phyloP scores from a whole-genome alignment of 2,113 vertebrate genomes.

The Agelaius tricolor region DNA sequence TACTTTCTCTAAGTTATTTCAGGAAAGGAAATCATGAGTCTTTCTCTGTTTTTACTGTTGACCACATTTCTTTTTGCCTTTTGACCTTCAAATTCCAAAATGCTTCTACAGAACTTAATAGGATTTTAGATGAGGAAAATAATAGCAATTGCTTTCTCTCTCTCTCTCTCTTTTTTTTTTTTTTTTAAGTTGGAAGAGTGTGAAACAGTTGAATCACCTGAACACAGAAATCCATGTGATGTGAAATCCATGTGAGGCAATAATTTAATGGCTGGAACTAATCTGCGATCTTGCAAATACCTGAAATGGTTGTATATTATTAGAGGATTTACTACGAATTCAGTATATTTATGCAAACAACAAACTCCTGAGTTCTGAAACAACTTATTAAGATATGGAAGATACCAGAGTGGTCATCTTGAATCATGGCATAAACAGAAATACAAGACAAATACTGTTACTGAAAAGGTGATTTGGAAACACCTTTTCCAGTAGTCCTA shows the following conservation, averaged over 20 bases:
- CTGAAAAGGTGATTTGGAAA: background rate
- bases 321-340: background rate
- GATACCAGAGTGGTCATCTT: background rate
- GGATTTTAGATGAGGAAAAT: background rate
- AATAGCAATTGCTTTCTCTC: background rate
- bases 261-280: background rate
- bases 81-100: background rate
- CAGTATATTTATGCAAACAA: background rate
- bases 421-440: background rate
- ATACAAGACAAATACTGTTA: background rate
- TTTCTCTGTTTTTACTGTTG: background rate
- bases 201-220: background rate
- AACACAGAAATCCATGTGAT: background rate
- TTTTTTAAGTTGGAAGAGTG: background rate
- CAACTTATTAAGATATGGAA: background rate
- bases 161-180: accelerated
- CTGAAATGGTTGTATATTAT: background rate
- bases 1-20: background rate
- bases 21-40: background rate
- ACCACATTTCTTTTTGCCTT: background rate
- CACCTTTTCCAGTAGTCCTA: background rate
- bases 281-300: background rate
- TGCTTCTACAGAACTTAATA: background rate
- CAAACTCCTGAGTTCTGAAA: background rate
- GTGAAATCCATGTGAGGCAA: background rate